Evolutionary conservation across 2,797 vertebrate species (phyloP), one percentile per base, ranked within the genome.

Genomic region (Oryzias sinensis): DNA sequence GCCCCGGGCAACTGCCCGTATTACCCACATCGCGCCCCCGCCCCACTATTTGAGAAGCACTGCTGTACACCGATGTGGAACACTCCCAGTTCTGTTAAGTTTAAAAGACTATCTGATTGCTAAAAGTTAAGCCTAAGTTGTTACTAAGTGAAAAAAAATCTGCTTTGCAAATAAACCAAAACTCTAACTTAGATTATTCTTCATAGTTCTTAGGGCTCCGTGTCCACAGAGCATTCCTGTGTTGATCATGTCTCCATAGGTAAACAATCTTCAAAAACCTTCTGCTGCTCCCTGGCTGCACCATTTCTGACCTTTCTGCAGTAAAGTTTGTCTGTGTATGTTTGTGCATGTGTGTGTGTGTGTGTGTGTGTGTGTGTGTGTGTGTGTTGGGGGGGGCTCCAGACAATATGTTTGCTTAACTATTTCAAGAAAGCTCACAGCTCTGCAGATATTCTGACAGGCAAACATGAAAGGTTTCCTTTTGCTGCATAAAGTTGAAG

Each of bases 361-460:
- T 22, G 33, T 11, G 33, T 22, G 2, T 11, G 33, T 33, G 33
- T 9, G 61, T 33, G 59, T 64, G 65, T 72, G 69, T 67, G 62
- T 81, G 54, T 59, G 63, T 37, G 56, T 49, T n/a, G 53, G 47
- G 59, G 22, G 52, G 54, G 9, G 9, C 9, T 37, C 33, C 33
- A 37, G 11, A 11, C 33, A 11, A 37, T 37, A 4, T 68, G 44
- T 49, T 68, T 51, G 27, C 64, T 49, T 49, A 51, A 55, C 77
- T 72, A 65, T 82, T 82, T 70, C 58, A 25, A 68, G 69, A 81
- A 60, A 61, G 68, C 41, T 76, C 74, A 77, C 64, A 74, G 40
- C 65, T 41, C 33, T 60, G 33, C 41, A 70, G 49, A 63, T 80
- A 68, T 74, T 80, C 60, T 57, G 43, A 54, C 41, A 9, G 14